Evolutionary conservation across 2,113 vertebrate genomes (phyloP).

Genomic region (Pycnonotus jocosus): DNA sequence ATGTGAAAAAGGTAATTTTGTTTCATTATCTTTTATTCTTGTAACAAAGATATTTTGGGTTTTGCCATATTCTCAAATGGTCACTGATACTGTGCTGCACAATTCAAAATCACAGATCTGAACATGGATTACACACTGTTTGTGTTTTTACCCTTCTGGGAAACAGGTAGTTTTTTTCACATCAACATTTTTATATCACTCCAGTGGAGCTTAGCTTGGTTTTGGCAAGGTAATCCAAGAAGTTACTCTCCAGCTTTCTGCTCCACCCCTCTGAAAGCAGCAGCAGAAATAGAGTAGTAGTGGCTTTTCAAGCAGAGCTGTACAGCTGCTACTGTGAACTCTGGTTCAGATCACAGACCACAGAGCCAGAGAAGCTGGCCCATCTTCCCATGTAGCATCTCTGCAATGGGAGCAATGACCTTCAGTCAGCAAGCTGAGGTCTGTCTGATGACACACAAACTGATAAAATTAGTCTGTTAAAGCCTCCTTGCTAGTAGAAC

Average conservation of each 20-base stretch:
- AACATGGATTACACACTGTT: not conserved
- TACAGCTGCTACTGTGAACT: not conserved
- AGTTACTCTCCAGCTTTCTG: not conserved
- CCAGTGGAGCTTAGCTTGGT: not conserved
- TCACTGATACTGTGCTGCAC: not conserved
- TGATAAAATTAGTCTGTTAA: not conserved
- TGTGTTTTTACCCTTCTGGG: not conserved
- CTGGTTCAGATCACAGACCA: not conserved
- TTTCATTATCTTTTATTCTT: not conserved
- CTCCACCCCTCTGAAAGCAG: not conserved
- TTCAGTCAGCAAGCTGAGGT: not conserved
- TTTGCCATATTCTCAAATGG: not conserved
- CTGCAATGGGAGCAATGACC: not conserved
- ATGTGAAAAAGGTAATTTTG: conserved; percentile 82
- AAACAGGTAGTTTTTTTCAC: not conserved
- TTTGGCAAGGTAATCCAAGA: not conserved
- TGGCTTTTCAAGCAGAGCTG: not conserved
- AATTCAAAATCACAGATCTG: not conserved
- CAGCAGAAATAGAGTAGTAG: not conserved
- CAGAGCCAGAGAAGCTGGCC: not conserved
- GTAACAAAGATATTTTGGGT: not conserved
- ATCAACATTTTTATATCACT: not conserved
- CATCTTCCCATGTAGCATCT: not conserved
- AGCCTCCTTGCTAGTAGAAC: not conserved
- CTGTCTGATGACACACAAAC: not conserved